Evolutionary conservation across 2,113 vertebrate genomes (phyloP).

Genomic region (Apodemus speciosus): DNA sequence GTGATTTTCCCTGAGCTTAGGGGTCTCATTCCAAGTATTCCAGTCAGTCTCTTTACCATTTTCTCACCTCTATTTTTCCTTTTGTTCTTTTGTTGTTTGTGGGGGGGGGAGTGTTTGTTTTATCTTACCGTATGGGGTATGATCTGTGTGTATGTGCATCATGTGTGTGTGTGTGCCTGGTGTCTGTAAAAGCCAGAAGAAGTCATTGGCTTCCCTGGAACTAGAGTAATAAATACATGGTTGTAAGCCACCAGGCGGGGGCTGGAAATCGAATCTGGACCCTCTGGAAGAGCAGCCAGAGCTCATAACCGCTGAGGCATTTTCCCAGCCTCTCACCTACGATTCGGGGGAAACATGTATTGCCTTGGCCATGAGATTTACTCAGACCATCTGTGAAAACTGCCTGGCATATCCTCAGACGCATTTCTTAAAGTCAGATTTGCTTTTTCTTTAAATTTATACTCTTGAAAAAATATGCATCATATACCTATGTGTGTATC

Average conservation of each 20-base stretch:
- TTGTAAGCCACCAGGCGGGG: not conserved
- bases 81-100: not conserved
- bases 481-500: not conserved
- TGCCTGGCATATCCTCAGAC: not conserved
- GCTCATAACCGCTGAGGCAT: not conserved
- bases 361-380: fast-evolving
- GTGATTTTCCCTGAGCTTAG: not conserved
- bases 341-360: fast-evolving
- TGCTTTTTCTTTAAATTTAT: not conserved
- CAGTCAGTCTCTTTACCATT: fast-evolving
- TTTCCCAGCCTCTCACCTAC: not conserved
- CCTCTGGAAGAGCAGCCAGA: not conserved
- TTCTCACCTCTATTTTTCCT: not conserved
- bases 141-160: not conserved
- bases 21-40: not conserved
- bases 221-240: not conserved
- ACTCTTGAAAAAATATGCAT: not conserved
- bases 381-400: not conserved
- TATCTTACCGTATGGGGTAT: not conserved
- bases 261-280: not conserved
- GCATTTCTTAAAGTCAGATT: not conserved
- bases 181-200: not conserved
- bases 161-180: not conserved
- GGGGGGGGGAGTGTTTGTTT: not conserved
- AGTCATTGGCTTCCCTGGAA: not conserved